phyloP scores from a whole-genome alignment of 2,797 vertebrate species.

The Poeciliopsis gracilis region DNA sequence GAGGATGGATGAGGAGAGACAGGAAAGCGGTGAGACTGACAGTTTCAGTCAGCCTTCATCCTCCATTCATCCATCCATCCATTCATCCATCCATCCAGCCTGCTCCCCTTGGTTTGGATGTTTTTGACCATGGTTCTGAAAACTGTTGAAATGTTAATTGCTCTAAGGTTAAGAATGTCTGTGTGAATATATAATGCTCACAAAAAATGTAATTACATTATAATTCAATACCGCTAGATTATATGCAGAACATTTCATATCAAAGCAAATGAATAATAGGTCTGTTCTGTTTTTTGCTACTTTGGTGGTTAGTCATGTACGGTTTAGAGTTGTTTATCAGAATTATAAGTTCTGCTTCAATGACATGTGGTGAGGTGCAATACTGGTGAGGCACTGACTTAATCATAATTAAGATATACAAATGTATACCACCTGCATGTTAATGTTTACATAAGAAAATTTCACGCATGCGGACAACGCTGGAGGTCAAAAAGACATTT shows the following conservation, averaged over 20 bases:
- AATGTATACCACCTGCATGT: no score
- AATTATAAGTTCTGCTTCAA: neutral
- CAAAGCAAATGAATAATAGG: neutral
- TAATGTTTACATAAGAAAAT: no score
- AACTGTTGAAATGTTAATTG: conserved; percentile 41
- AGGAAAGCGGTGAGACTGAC: conserved; percentile 77
- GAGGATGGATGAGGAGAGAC: conserved; percentile 80
- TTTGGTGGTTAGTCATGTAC: neutral
- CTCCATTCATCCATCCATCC: conserved; percentile 54
- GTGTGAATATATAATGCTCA: neutral
- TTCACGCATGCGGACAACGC: no score
- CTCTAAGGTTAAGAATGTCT: neutral
- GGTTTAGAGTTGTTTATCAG: neutral
- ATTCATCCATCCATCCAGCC: conserved; percentile 6
- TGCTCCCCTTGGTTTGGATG: conserved; percentile 21
- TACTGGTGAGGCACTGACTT: no score
- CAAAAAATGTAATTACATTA: neutral
- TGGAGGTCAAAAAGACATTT: no score
- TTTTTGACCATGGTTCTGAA: conserved; percentile 36
- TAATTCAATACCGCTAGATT: neutral
- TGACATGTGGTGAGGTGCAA: no score
- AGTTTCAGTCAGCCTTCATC: conserved; percentile 70
- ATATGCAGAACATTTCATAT: neutral
- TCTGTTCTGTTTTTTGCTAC: neutral
- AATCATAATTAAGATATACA: no score